A percentile compares a stretch with the other conserved stretches of the same genome.
Evolutionary conservation across 1,140 invertebrate genomes (phyloP).

Genomic region (Holotrichia oblita): DNA sequence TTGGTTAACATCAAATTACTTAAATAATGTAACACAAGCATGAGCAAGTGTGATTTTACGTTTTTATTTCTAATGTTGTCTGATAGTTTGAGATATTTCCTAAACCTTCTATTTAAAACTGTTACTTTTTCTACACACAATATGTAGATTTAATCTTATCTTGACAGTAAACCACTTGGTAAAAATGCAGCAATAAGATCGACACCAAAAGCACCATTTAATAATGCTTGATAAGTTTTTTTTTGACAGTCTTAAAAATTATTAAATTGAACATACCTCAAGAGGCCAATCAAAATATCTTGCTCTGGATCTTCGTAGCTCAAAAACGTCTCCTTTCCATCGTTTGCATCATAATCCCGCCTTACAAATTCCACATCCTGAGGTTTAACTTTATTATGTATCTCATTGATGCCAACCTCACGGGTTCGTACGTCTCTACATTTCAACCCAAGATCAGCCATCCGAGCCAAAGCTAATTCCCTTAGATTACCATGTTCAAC

Average conservation of each 20-base stretch:
- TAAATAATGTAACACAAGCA: too few species aligned
- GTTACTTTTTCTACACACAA: too few species aligned
- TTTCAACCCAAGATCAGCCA: slow-evolving; percentile 95
- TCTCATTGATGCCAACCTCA: slow-evolving; percentile 99
- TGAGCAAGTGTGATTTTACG: too few species aligned
- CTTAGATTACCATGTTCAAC: slow-evolving; percentile 98
- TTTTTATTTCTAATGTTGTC: too few species aligned
- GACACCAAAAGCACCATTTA: too few species aligned
- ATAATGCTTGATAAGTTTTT: too few species aligned
- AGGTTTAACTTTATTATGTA: slow-evolving; percentile 83
- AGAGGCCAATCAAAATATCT: slow-evolving; percentile 95
- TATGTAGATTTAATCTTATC: too few species aligned
- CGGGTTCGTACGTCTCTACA: slow-evolving; percentile 97
- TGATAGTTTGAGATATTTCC: too few species aligned
- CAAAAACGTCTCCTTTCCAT: slow-evolving; percentile 98
- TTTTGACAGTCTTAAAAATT: background rate
- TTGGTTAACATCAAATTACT: too few species aligned
- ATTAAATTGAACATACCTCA: slow-evolving; percentile 65
- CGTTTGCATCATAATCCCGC: slow-evolving; percentile 96
- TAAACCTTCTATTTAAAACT: too few species aligned
- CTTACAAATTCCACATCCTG: slow-evolving; percentile 88
- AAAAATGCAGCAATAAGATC: too few species aligned
- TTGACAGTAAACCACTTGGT: too few species aligned
- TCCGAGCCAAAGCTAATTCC: slow-evolving; percentile 93
- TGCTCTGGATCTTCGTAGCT: slow-evolving; percentile 98